These are phyloP conservation scores for Tubulanus polymorphus DNA, from an alignment of 2,888 invertebrate species.

Conservation along the genomic window DNA sequence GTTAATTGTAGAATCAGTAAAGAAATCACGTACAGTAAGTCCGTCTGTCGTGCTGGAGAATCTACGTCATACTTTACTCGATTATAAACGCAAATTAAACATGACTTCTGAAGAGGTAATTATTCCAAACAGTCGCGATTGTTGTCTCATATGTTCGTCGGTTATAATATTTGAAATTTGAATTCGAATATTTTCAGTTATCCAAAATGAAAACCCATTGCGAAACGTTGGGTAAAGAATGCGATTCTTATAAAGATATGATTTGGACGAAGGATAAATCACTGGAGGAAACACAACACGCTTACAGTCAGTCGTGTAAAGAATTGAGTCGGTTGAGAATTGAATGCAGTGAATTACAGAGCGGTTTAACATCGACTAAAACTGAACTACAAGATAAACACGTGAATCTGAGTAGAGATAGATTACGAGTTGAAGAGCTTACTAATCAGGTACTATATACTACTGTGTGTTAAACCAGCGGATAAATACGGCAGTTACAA, in stretches of 20 bases:
- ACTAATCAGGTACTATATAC: constrained; percentile 33
- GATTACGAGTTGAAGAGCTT: constrained; percentile 33
- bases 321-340: constrained; percentile 37
- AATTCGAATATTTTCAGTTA: constrained; percentile 30
- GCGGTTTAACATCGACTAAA: constrained; percentile 29
- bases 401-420: constrained; percentile 33
- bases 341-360: constrained; percentile 38
- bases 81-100: constrained; percentile 37
- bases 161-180: too few species aligned
- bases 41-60: constrained; percentile 37
- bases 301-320: constrained; percentile 39
- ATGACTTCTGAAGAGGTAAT: constrained; percentile 36
- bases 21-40: too few species aligned
- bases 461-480: not conserved
- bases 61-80: constrained; percentile 33
- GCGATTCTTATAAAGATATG: constrained; percentile 39
- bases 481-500: not conserved
- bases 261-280: constrained; percentile 46
- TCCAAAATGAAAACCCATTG: constrained; percentile 34
- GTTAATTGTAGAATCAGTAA: too few species aligned
- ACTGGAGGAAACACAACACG: constrained; percentile 42
- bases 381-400: constrained; percentile 34
- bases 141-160: too few species aligned
- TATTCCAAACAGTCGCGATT: not conserved
- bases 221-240: constrained; percentile 36